These are phyloP conservation scores for Caenorhabditis uteleia DNA, from an alignment of 2,888 invertebrate species.

Conservation along the genomic window DNA sequence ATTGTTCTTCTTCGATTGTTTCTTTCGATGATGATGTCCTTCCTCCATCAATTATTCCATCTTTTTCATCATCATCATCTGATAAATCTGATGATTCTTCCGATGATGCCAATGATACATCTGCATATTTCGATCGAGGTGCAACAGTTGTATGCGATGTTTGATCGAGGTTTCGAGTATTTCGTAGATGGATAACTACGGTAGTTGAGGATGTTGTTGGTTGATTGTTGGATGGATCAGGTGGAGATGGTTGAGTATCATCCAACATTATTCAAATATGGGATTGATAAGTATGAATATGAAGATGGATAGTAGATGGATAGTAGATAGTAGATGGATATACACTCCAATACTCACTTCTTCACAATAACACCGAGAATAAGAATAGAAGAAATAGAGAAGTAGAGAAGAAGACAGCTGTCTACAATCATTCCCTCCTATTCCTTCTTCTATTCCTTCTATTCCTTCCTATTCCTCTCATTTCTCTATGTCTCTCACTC, in stretches of 20 bases:
- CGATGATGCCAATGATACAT: conserved; percentile 49
- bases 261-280: background rate
- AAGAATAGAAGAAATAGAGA: background rate
- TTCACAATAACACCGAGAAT: background rate
- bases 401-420: background rate
- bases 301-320: background rate
- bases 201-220: conserved; percentile 24
- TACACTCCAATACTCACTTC: too few relatives aligned
- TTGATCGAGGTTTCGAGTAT: conserved; percentile 1
- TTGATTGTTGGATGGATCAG: background rate
- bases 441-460: too few relatives aligned
- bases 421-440: too few relatives aligned
- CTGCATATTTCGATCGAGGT: background rate
- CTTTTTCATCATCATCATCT: conserved; percentile 18
- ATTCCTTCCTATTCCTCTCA: too few relatives aligned
- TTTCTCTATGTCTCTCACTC: too few relatives aligned
- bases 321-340: too few relatives aligned
- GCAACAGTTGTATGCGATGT: background rate
- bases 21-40: conserved; percentile 31
- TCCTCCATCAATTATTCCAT: conserved; percentile 7
- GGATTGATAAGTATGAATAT: too few relatives aligned
- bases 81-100: conserved; percentile 48
- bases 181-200: conserved; percentile 40
- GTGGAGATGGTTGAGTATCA: background rate
- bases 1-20: conserved; percentile 30